Base-by-base conservation (phyloP, 2,888 invertebrate species). In the Ochropleura plecta region DNA sequence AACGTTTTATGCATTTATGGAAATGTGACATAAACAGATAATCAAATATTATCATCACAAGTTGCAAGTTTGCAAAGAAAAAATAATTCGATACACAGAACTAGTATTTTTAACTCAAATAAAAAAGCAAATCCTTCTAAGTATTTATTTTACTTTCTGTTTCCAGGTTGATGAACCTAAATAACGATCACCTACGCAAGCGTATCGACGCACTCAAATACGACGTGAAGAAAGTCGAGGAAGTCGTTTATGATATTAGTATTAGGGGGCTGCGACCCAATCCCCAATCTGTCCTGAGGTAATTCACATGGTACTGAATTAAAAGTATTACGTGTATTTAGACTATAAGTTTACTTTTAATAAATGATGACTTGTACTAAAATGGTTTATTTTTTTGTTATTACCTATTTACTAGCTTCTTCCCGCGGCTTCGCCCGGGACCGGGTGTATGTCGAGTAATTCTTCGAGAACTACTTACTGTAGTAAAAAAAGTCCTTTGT, bases 141-240 rank as follows among this genome's bases (percentile, higher is more conserved):
- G 12, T 48, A 46, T 44, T 44, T 16, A n/a, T 70, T 40, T 20
- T 71, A 14, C 7, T 42, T 5, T 16, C 0, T n/a, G 4, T 51
- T 80, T 71, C 92, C 57, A 96, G 96, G 79, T 95, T 99, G 74
- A 93, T 99, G 18, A 99, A 99, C 92, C 96, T 99, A 68, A 99
- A 99, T 94, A 99, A 99, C 93, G 99, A 99, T 91, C 97, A 97
- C 10, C 95, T 99, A 5, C 97, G 99, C 70, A 99, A 99, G 91
- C 97, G 98, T 18, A 99, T 98, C 88, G 99, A 99, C 94, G 98
- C 97, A 0, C 95, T 99, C 4, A 98, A 99, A 84, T 99, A 99
- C 90, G 99, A 99, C 90, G 98, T 99, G 42, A 99, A 99, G 94
- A 99, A 99, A 93, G 98, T 99, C 20, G 99, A 99, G 91, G 98